Conservation (phyloP, 2,888 invertebrate genomes). For the Aromia moschata region DNA sequence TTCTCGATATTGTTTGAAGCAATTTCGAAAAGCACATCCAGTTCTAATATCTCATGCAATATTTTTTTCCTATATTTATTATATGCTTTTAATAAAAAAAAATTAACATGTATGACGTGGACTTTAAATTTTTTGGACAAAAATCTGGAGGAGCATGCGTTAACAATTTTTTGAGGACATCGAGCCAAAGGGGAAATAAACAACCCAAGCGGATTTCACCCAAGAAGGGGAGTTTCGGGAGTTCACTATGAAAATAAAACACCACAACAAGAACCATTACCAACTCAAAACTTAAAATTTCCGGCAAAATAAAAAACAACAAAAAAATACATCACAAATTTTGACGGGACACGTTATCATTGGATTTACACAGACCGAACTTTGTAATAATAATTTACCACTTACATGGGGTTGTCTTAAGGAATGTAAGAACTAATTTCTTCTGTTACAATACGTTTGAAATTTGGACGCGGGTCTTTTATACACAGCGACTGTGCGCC, state of each 20-base stretch:
- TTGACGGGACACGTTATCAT: not conserved
- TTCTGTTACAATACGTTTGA: conserved; percentile 34
- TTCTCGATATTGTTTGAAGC: too few species aligned
- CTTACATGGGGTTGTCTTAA: conserved; percentile 34
- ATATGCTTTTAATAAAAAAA: too few species aligned
- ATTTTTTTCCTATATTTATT: too few species aligned
- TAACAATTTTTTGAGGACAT: too few species aligned
- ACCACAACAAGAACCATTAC: not conserved
- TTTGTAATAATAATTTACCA: conserved; percentile 23
- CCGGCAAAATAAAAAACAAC: not conserved
- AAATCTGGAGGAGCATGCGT: too few species aligned
- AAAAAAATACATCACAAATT: conserved; percentile 5
- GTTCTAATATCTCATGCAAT: too few species aligned
- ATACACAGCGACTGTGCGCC: conserved; percentile 32
- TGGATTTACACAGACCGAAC: conserved; percentile 2
- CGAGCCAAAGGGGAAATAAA: too few species aligned
- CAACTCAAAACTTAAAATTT: not conserved
- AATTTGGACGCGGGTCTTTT: conserved; percentile 33
- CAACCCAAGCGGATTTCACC: not conserved
- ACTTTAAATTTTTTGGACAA: too few species aligned
- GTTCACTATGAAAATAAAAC: not conserved
- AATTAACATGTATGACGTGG: too few species aligned
- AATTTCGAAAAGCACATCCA: too few species aligned
- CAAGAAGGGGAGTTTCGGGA: not conserved
- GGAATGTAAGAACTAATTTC: conserved; percentile 28